phyloP scores from a whole-genome alignment of 2,888 invertebrate species.

The Arge pagana region DNA sequence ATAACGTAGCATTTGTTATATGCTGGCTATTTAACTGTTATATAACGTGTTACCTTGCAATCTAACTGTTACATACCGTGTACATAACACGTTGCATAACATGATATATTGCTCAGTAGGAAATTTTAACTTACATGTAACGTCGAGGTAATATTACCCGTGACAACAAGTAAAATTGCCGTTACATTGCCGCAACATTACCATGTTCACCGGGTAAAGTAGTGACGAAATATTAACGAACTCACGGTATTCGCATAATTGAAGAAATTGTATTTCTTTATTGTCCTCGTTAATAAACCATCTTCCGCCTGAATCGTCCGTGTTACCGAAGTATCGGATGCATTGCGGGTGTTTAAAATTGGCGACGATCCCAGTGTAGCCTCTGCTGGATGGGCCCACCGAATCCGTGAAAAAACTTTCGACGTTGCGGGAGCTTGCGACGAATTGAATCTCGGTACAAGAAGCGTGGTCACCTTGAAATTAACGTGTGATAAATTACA shows the following conservation, averaged over 20 bases:
- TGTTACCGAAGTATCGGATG: no score
- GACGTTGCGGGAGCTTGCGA: neutral
- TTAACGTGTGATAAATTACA: neutral
- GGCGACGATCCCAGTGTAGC: no score
- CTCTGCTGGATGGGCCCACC: no score
- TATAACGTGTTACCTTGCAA: no score
- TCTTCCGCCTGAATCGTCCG: no score
- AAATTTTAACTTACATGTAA: neutral
- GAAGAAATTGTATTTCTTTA: constrained; percentile 10
- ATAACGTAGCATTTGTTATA: no score
- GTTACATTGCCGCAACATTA: neutral
- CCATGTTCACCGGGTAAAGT: no score
- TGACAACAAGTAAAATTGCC: neutral
- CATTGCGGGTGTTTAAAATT: no score
- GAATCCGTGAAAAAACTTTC: neutral
- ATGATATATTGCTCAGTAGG: neutral
- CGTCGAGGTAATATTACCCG: neutral
- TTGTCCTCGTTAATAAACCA: neutral
- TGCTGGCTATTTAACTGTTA: no score
- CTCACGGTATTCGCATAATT: neutral
- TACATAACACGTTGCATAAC: no score
- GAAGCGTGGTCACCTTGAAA: constrained; percentile 1
- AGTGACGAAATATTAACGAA: neutral
- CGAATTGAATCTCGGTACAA: neutral
- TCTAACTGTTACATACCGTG: no score